phyloP scores from a whole-genome alignment of 2,888 invertebrate species.

The Eupithecia abbreviata region DNA sequence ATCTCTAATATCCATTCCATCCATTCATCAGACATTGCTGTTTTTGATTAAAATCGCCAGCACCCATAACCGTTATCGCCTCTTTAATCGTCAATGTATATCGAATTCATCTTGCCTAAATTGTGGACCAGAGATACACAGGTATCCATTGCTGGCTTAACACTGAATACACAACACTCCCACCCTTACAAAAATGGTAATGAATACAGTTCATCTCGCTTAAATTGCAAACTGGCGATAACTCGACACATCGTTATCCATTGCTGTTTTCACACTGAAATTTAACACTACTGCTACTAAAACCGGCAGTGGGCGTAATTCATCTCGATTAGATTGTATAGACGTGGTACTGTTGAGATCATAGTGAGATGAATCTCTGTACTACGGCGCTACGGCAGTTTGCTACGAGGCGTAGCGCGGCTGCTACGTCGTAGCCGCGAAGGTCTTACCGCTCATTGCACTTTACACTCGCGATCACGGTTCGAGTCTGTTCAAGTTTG shows the following conservation, averaged over 20 bases:
- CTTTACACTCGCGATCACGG: slow-evolving; percentile 55
- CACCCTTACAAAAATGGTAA: neutral
- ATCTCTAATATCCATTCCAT: too few relatives aligned
- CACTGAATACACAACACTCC: neutral
- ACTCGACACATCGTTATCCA: neutral
- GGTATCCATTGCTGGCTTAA: neutral
- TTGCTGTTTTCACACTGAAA: neutral
- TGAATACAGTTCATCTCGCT: slow-evolving; percentile 1
- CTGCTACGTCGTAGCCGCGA: slow-evolving; percentile 62
- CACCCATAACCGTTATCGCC: neutral
- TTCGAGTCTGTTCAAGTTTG: slow-evolving; percentile 36
- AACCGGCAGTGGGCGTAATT: neutral
- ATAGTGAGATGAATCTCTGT: slow-evolving; percentile 52
- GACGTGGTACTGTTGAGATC: slow-evolving; percentile 12
- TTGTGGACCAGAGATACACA: neutral
- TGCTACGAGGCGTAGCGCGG: slow-evolving; percentile 71
- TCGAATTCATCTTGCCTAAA: neutral
- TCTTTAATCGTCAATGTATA: neutral
- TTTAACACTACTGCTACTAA: neutral
- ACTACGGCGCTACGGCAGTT: slow-evolving; percentile 75
- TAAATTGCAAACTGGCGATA: neutral
- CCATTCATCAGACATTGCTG: neutral
- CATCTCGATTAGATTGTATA: neutral
- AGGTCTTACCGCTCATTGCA: slow-evolving; percentile 44
- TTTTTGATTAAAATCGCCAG: neutral